Conservation (phyloP, 2,888 invertebrate species). For the Meteorus cinctellus region DNA sequence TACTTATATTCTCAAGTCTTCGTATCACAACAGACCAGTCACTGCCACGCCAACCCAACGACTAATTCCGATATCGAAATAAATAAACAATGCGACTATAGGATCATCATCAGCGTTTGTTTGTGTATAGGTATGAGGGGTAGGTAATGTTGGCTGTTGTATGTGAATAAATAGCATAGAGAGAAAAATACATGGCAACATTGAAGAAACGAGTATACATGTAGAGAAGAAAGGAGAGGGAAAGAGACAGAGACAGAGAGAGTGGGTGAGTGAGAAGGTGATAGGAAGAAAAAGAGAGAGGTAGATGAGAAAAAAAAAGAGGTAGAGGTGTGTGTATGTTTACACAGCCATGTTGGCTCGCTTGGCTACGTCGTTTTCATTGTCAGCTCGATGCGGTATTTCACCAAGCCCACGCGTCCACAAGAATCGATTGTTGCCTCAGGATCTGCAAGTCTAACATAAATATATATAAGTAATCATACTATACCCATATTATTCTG, state of each 20-base stretch:
- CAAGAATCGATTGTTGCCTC: constrained; percentile 36
- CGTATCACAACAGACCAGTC: constrained; percentile 28
- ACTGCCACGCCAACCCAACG: constrained; percentile 12
- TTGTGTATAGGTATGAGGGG: not conserved
- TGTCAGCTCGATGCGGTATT: constrained; percentile 35
- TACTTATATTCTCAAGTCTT: not conserved
- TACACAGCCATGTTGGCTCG: constrained; percentile 33
- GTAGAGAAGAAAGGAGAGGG: constrained; percentile 1
- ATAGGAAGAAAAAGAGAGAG: not conserved
- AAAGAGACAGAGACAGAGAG: too few relatives aligned
- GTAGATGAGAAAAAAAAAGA: constrained; percentile 12
- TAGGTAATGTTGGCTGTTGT: not conserved
- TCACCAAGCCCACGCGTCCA: constrained; percentile 29
- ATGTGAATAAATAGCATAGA: constrained; percentile 7
- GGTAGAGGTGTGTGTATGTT: constrained; percentile 29
- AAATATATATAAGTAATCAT: constrained; percentile 3
- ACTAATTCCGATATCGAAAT: constrained; percentile 37
- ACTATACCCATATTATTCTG: not conserved
- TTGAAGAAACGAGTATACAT: not conserved
- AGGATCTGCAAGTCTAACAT: constrained; percentile 24
- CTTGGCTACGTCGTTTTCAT: constrained; percentile 29
- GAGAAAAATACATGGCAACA: not conserved
- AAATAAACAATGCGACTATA: constrained; percentile 39
- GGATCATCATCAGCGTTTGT: constrained; percentile 25
- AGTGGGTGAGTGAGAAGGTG: not conserved